Conservation (phyloP, 2,113 vertebrate species). For the Petaurus breviceps region DNA sequence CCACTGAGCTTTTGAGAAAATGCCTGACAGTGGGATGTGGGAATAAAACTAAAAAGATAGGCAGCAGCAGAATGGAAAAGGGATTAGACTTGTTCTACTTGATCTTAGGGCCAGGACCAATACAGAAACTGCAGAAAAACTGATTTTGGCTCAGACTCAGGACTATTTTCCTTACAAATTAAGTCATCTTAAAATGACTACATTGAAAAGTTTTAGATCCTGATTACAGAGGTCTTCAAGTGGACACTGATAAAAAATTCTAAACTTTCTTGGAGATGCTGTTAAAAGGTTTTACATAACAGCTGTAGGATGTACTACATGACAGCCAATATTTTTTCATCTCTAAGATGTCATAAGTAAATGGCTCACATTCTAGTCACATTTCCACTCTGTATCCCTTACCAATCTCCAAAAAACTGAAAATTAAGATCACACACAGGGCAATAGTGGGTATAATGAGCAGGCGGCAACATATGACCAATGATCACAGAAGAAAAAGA, state of each 20-base stretch:
- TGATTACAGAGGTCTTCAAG: background rate
- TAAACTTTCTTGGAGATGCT: background rate
- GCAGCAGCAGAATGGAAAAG: background rate
- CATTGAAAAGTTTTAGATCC: background rate
- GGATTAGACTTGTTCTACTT: background rate
- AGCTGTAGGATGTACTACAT: background rate
- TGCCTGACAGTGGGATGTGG: background rate
- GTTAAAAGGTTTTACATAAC: background rate
- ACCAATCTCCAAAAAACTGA: background rate
- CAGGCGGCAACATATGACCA: background rate
- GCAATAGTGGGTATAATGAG: background rate
- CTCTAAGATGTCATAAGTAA: background rate
- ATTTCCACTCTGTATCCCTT: background rate
- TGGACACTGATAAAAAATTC: background rate
- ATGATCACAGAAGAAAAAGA: background rate
- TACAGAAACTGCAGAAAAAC: background rate
- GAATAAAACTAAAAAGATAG: slow-evolving; percentile 15
- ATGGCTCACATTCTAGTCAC: background rate
- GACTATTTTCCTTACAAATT: background rate
- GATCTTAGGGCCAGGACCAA: background rate
- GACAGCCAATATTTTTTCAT: background rate
- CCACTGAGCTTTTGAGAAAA: slow-evolving; percentile 53
- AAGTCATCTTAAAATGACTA: background rate
- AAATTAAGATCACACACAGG: background rate
- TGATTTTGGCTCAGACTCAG: background rate